phyloP scores from a whole-genome alignment of 1,140 invertebrate genomes.

The Elymnias hypermnestra region DNA sequence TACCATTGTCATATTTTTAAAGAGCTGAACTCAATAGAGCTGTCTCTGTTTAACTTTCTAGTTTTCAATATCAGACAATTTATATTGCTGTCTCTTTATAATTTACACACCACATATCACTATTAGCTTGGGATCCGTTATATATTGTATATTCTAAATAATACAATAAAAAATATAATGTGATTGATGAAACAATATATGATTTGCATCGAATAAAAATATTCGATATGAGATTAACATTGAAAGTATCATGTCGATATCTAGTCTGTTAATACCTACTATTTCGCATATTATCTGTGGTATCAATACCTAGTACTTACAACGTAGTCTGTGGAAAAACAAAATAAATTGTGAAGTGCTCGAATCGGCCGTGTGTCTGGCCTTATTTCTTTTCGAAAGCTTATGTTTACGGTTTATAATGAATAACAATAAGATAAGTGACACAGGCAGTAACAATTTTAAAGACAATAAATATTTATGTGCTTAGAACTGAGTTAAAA shows the following conservation, averaged over 20 bases:
- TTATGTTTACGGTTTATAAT: slow-evolving; percentile 35
- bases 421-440: slow-evolving; percentile 31
- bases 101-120: no score
- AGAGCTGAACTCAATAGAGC: slow-evolving; percentile 10
- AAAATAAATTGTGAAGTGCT: slow-evolving; percentile 57
- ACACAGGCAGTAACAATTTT: slow-evolving; percentile 20
- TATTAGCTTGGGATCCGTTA: no score
- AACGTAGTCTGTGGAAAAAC: slow-evolving; percentile 35
- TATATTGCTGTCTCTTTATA: slow-evolving; percentile 32
- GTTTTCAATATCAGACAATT: background rate
- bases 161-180: no score
- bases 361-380: slow-evolving; percentile 50
- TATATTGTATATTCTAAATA: no score
- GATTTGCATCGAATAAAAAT: no score
- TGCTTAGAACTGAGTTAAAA: slow-evolving; percentile 2
- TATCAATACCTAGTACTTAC: no score
- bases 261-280: no score
- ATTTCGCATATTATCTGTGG: no score
- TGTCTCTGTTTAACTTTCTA: slow-evolving; percentile 26
- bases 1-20: slow-evolving; percentile 26
- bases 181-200: no score
- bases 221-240: no score
- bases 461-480: slow-evolving; percentile 3
- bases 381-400: slow-evolving; percentile 38
- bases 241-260: no score